Conservation (phyloP, 92 coral and sea anemone species). For the Isaurus tuberculatus region DNA sequence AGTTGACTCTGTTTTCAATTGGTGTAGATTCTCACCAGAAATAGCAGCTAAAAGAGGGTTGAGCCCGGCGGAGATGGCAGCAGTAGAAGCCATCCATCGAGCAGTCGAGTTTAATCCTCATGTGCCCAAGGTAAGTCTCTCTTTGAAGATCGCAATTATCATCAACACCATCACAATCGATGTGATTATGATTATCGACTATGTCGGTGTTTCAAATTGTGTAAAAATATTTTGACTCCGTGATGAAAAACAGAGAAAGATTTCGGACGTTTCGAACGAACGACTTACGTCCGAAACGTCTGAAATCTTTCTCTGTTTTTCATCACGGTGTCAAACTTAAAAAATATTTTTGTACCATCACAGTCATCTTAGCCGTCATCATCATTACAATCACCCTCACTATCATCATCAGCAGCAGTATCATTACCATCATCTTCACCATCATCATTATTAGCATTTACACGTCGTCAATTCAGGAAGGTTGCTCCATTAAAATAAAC, state of each 20-base stretch:
- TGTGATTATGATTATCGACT: neutral
- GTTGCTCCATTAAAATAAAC: too few species aligned
- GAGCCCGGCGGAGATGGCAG: constrained; percentile 99
- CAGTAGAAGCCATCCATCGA: constrained; percentile 98
- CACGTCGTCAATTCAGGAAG: too few species aligned
- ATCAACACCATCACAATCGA: neutral
- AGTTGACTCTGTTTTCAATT: neutral
- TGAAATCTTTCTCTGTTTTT: too few species aligned
- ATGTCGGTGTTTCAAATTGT: too few species aligned
- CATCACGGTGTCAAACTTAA: too few species aligned
- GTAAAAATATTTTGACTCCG: too few species aligned
- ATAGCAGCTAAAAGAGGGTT: constrained; percentile 97
- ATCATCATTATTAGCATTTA: neutral
- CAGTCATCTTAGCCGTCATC: neutral
- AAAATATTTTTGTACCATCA: neutral
- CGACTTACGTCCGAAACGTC: too few species aligned
- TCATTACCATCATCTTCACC: neutral
- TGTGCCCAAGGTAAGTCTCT: constrained; percentile 87
- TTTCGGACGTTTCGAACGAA: too few species aligned
- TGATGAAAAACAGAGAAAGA: too few species aligned
- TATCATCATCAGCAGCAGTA: neutral
- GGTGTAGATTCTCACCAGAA: constrained; percentile 94
- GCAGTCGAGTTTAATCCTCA: constrained; percentile 99
- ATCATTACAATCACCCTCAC: neutral
- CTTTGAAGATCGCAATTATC: neutral